These are phyloP conservation scores for Eciton burchellii DNA, from an alignment of 1,140 invertebrate species.

Conservation along the genomic window DNA sequence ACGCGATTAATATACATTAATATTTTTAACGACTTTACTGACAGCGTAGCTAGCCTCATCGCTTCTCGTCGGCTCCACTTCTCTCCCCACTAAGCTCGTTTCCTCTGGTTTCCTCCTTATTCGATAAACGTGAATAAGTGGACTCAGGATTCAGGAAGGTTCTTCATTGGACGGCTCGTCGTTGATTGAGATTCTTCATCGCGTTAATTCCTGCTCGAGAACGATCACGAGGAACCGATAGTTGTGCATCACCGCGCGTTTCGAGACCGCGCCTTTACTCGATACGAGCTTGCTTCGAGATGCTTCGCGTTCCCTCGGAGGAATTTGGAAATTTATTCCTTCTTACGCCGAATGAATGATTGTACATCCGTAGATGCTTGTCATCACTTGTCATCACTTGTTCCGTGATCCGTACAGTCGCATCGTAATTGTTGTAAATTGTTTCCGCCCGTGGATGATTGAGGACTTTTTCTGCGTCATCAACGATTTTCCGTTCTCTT, in stretches of 20 bases:
- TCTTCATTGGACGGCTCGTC: constrained; percentile 51
- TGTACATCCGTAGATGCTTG: too few relatives aligned
- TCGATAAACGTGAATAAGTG: constrained; percentile 76
- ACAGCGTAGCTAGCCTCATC: constrained; percentile 32
- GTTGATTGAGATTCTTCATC: constrained; percentile 69
- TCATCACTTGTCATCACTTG: too few relatives aligned
- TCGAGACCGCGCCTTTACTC: constrained; percentile 36
- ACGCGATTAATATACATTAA: too few relatives aligned
- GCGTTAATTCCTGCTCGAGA: constrained; percentile 59
- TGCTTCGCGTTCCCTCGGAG: background rate
- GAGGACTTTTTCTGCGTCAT: constrained; percentile 54
- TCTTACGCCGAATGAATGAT: constrained; percentile 37
- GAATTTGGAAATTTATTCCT: constrained; percentile 53
- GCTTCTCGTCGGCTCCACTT: background rate
- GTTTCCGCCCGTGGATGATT: too few relatives aligned
- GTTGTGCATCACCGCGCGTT: background rate
- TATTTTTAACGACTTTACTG: too few relatives aligned
- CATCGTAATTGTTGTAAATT: constrained; percentile 4
- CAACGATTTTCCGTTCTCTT: constrained; percentile 9
- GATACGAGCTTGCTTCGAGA: background rate
- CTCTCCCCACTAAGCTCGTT: constrained; percentile 26
- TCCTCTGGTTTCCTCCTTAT: constrained; percentile 67
- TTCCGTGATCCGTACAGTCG: background rate
- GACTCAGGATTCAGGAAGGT: constrained; percentile 74
- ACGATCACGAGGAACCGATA: constrained; percentile 48